A percentile compares a stretch with the other conserved stretches of the same genome.
phyloP scores from a whole-genome alignment of 1,140 invertebrate species.

The Laupala kohalensis region DNA sequence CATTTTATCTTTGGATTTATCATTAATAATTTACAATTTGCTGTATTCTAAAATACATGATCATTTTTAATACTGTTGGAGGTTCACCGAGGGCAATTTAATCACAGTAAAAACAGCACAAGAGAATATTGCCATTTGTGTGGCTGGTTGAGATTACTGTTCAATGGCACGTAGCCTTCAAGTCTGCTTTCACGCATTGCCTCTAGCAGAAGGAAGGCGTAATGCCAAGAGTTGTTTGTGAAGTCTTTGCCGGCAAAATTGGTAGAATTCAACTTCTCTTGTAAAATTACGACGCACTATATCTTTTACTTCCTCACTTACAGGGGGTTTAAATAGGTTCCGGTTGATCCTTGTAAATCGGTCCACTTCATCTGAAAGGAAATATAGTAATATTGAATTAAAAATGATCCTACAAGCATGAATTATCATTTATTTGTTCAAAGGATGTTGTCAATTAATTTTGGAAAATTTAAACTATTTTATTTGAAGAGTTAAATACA shows the following conservation, averaged over 20 bases:
- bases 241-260: conserved; percentile 74
- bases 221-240: conserved; percentile 66
- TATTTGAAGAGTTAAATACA: neutral
- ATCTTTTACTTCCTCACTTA: conserved; percentile 71
- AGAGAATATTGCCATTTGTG: neutral
- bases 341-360: conserved; percentile 66
- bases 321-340: conserved; percentile 75
- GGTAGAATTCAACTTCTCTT: conserved; percentile 80
- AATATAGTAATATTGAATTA: too few relatives aligned
- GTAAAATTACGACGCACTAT: conserved; percentile 78
- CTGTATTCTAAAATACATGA: too few relatives aligned
- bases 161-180: neutral
- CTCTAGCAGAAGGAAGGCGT: conserved; percentile 24
- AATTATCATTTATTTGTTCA: too few relatives aligned
- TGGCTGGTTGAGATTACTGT: neutral
- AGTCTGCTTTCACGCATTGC: neutral
- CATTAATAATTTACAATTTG: too few relatives aligned
- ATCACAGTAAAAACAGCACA: neutral
- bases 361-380: conserved; percentile 52
- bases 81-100: neutral
- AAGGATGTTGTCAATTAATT: too few relatives aligned
- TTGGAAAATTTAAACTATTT: neutral
- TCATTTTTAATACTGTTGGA: neutral
- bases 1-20: too few relatives aligned
- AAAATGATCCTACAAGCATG: too few relatives aligned